Base-by-base conservation (phyloP, 2,113 vertebrate genomes). In the Odontophorus gujanensis region DNA sequence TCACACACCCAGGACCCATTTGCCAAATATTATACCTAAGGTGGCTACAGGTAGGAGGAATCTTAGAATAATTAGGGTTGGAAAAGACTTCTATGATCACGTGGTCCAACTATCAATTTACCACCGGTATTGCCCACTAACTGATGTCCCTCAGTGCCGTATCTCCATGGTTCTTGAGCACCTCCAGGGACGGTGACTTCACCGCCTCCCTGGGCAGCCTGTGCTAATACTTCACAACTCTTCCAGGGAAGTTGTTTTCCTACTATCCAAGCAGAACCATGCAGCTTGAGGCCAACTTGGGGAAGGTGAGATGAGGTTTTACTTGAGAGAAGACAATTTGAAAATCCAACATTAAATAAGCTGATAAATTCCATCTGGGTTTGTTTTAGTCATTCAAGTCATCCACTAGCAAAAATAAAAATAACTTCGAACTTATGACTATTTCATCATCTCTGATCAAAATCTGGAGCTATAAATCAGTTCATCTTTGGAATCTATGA, bases 331-430 rank as follows among this genome's bases (percentile, higher is more conserved):
- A 55, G 21, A 84, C 5, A 8, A 45, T 67, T 65, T 86, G 47
- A 55, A 42, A 88, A 59, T 74, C 38, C 65, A 86, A 5, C 25
- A 42, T 40, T 32, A 51, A 15, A 6, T 51, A 57, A 76, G 3
- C 80, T 94, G 38, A 20, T 81, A 90, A 73, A 87, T 81, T 9
- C 20, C 2, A 0, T 13, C 24, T 84, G 62, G 45, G 84, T 57
- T 84, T 87, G 58, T 47, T 94, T 81, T 36, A 93, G 77, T 93
- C 77, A 73, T 75, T 82, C 92, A 76, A 87, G 74, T 92, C 88
- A 76, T 89, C 63, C 58, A 72, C 22, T 76, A 82, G 48, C 21
- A 92, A 92, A 95, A 92, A 76, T 87, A 91, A 93, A 96, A 96
- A 91, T 80, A 93, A 85, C 84, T 96, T 79, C 1, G 2, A 79